Evolutionary conservation across 1,140 invertebrate species (phyloP).

Genomic region (Phocides pigmalion): DNA sequence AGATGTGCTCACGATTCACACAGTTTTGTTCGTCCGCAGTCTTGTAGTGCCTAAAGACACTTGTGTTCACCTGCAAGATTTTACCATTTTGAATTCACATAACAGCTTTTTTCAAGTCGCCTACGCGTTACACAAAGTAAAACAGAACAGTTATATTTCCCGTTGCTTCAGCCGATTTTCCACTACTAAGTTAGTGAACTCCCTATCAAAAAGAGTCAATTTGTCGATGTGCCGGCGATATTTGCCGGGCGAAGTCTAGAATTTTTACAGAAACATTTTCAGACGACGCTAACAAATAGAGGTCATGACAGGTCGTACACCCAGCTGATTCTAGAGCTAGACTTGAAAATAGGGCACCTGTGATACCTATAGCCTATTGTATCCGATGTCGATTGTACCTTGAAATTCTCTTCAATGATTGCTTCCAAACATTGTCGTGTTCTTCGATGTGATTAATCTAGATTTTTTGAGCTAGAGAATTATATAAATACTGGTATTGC

Average conservation of each 20-base stretch:
- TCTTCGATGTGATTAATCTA: background rate
- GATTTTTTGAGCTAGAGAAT: too few species aligned
- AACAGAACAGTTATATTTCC: too few species aligned
- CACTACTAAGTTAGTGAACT: constrained; percentile 1
- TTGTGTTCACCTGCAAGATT: too few species aligned
- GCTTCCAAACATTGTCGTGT: background rate
- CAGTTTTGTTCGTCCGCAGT: too few species aligned
- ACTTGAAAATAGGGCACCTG: constrained; percentile 4
- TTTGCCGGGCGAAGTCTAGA: constrained; percentile 25
- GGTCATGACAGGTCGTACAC: constrained; percentile 21
- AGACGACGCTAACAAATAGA: constrained; percentile 20
- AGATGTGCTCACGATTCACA: too few species aligned
- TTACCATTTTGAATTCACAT: too few species aligned
- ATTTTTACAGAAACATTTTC: constrained; percentile 29
- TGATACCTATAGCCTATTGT: background rate
- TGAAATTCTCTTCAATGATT: background rate
- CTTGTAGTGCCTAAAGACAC: too few species aligned
- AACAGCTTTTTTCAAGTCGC: too few species aligned
- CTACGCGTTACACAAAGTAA: too few species aligned
- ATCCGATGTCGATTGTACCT: constrained; percentile 1
- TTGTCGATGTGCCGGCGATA: constrained; percentile 13
- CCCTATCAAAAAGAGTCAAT: constrained; percentile 24
- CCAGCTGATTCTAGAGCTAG: background rate
- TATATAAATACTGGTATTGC: too few species aligned
- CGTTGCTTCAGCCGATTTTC: background rate